Base-by-base conservation (phyloP, 2,113 vertebrate species). In the Pygoscelis antarcticus region DNA sequence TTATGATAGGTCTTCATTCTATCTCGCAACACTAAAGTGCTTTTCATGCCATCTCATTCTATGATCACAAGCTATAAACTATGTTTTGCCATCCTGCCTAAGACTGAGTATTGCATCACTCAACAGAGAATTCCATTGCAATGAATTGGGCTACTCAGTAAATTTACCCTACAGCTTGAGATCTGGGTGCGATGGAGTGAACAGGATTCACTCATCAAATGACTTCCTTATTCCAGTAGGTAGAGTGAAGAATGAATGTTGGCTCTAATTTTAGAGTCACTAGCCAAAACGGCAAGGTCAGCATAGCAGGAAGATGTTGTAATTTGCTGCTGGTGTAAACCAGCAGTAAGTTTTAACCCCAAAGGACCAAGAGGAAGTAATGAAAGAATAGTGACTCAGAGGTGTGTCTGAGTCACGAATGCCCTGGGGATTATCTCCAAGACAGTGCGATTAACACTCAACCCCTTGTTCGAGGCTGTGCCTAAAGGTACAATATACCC, bases 341-440 rank as follows among this genome's bases (percentile, higher is more conserved):
- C 78, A 91, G 58, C 66, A 90, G 40, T 80, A 74, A 72, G 20
- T 92, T 88, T 83, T 71, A 96, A 89, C 27, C 81, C 90, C 65
- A 81, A 68, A 84, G 82, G 78, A 84, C 78, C 36, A 38, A 90
- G 83, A 92, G 95, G 84, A 90, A 90, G 60, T 27, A 75, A 66
- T 75, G 90, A 86, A 95, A 92, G 92, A 76, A 60, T 11, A 49
- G 72, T 96, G 94, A 96, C 81, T 95, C 91, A 89, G 92, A 89
- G 83, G 47, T 76, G 78, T 81, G 76, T 69, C 77, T 82, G 92
- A 94, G 66, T 94, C 88, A 93, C 1, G 0, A 55, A 29, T 47
- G 80, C 70, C 83, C 83, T 40, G 49, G 66, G 49, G 83, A 60
- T 96, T 87, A 49, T 71, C 77, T 75, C 82, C 70, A 75, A 75